phyloP scores from a whole-genome alignment of 30 jellyfish, hydroid and myxozoan genomes.

The Morbakka virulenta region DNA sequence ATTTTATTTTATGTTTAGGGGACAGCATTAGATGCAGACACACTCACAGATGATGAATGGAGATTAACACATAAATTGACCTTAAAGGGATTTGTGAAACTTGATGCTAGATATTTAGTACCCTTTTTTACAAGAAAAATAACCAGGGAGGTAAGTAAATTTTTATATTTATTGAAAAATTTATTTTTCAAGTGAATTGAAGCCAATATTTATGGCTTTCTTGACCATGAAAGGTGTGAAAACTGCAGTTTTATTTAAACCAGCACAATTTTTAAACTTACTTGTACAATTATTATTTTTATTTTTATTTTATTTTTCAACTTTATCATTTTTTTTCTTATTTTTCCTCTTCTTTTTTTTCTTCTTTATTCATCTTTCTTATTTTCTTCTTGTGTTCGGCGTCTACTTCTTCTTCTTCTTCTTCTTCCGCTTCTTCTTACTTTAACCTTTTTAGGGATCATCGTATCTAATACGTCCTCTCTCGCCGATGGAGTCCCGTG shows the following conservation, averaged over 20 bases:
- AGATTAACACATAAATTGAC: conserved; percentile 65
- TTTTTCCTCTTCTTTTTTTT: neutral
- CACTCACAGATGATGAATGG: conserved; percentile 90
- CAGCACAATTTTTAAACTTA: too few species aligned
- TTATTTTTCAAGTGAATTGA: too few species aligned
- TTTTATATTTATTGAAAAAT: too few species aligned
- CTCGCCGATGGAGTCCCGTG: too few species aligned
- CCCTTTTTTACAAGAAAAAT: conserved; percentile 92
- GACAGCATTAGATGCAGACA: conserved; percentile 88
- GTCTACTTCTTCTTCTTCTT: too few species aligned
- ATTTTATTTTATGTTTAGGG: conserved; percentile 62
- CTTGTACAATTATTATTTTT: too few species aligned
- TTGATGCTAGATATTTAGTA: conserved; percentile 85
- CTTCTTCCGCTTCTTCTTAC: too few species aligned
- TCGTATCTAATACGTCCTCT: too few species aligned
- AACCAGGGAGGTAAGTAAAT: conserved; percentile 72
- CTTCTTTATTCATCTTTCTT: neutral
- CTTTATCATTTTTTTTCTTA: neutral
- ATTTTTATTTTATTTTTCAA: neutral
- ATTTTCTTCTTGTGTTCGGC: too few species aligned
- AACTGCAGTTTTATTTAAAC: neutral
- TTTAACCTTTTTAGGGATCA: too few species aligned
- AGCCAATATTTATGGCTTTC: neutral
- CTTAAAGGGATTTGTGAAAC: conserved; percentile 71
- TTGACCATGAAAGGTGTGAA: neutral